These are phyloP conservation scores for Liparis tanakae DNA, from an alignment of 2,797 vertebrate species.

Conservation along the genomic window DNA sequence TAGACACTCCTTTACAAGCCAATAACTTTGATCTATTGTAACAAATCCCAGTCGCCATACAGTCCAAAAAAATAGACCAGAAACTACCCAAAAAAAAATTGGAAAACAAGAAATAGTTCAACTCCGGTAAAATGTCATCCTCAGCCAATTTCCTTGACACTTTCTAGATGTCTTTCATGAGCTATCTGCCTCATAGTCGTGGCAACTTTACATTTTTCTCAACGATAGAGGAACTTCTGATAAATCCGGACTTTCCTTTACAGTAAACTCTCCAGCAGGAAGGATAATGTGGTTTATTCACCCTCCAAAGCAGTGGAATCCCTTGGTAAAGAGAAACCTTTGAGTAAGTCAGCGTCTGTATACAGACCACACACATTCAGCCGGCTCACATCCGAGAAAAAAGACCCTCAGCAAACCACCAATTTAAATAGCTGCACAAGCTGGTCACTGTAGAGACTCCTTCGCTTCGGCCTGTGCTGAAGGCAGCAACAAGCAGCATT, in stretches of 20 bases:
- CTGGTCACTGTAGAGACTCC: slow-evolving; percentile 64
- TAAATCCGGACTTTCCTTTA: slow-evolving; percentile 22
- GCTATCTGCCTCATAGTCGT: background rate
- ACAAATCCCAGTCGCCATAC: background rate
- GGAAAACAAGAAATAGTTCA: background rate
- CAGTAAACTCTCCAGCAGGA: slow-evolving; percentile 42
- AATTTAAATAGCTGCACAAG: slow-evolving; percentile 72
- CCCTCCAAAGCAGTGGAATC: slow-evolving; percentile 56
- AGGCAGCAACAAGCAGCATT: slow-evolving; percentile 59
- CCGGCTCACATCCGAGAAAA: slow-evolving; percentile 57
- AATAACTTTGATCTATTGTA: background rate
- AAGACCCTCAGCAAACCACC: slow-evolving; percentile 58
- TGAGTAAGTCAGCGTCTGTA: slow-evolving; percentile 74
- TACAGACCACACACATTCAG: slow-evolving; percentile 70
- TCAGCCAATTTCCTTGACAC: background rate
- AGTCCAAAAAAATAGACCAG: background rate
- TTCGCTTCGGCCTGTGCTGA: slow-evolving; percentile 52
- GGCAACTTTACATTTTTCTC: background rate
- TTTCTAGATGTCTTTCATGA: background rate
- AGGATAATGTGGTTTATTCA: slow-evolving; percentile 60
- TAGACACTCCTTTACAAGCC: background rate
- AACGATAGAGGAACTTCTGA: slow-evolving; percentile 18
- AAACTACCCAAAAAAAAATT: background rate
- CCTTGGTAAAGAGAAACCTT: slow-evolving; percentile 57
- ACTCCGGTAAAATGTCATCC: background rate